These are phyloP conservation scores for Parapsyche elsis DNA, from an alignment of 1,140 invertebrate species.

Conservation along the genomic window DNA sequence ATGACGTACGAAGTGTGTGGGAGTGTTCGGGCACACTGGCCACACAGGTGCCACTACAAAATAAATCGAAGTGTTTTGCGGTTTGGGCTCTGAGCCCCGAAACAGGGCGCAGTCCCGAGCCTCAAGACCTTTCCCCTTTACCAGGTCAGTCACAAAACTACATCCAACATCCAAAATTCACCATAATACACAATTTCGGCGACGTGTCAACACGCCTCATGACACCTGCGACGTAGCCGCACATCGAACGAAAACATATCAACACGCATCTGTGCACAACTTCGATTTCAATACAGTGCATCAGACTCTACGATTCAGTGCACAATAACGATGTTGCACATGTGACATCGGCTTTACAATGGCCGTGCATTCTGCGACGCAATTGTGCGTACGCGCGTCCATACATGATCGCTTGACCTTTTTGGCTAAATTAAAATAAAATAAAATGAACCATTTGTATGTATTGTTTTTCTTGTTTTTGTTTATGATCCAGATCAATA, in stretches of 20 bases:
- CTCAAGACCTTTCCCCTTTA: not conserved
- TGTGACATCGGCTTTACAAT: too few species aligned
- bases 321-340: too few species aligned
- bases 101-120: not conserved
- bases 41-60: constrained; percentile 40
- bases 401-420: too few species aligned
- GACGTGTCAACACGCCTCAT: not conserved
- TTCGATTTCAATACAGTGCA: too few species aligned
- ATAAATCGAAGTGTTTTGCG: constrained; percentile 41
- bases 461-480: not conserved
- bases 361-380: not conserved
- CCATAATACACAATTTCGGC: not conserved
- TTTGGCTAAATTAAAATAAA: too few species aligned
- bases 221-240: not conserved
- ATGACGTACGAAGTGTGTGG: not conserved
- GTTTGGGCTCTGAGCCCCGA: not conserved
- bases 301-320: too few species aligned
- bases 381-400: not conserved
- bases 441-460: not conserved
- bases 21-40: not conserved
- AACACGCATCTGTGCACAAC: too few species aligned
- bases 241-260: too few species aligned
- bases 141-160: not conserved
- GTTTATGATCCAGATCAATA: constrained; percentile 1
- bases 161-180: not conserved